These are phyloP conservation scores for Temnothorax rugatulus DNA, from an alignment of 2,888 invertebrate genomes.

Conservation along the genomic window DNA sequence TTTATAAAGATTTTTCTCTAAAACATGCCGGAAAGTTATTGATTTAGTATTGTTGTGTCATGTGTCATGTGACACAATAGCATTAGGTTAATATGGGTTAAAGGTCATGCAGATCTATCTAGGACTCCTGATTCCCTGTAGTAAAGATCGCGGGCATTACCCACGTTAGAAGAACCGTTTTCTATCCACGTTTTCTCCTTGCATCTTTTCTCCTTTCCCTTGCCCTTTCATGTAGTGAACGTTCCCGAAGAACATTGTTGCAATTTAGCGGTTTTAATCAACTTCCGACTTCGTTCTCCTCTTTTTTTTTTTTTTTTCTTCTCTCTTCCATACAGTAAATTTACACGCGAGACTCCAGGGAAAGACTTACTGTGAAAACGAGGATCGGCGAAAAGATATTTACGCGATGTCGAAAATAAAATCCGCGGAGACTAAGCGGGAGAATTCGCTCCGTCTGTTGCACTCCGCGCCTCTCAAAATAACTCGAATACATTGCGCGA, in stretches of 20 bases:
- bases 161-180: neutral
- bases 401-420: conserved; percentile 54
- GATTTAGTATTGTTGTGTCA: neutral
- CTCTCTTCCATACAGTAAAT: neutral
- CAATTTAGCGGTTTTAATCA: conserved; percentile 3
- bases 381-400: conserved; percentile 37
- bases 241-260: neutral
- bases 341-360: neutral
- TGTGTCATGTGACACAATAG: too few species aligned
- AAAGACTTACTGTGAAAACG: neutral
- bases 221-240: neutral
- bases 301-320: neutral
- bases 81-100: conserved; percentile 38
- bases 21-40: neutral
- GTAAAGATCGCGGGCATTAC: conserved; percentile 12
- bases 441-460: conserved; percentile 34
- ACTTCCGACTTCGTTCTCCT: neutral
- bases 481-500: conserved; percentile 35
- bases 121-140: conserved; percentile 14
- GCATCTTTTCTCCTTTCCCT: neutral
- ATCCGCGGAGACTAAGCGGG: conserved; percentile 20
- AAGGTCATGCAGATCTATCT: conserved; percentile 26
- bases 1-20: neutral
- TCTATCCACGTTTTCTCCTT: neutral
- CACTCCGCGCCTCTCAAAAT: conserved; percentile 53